Evolutionary conservation across 2,113 vertebrate genomes (phyloP), one percentile per base, ranked within the genome.

Genomic region (Oreochromis tanganicae): DNA sequence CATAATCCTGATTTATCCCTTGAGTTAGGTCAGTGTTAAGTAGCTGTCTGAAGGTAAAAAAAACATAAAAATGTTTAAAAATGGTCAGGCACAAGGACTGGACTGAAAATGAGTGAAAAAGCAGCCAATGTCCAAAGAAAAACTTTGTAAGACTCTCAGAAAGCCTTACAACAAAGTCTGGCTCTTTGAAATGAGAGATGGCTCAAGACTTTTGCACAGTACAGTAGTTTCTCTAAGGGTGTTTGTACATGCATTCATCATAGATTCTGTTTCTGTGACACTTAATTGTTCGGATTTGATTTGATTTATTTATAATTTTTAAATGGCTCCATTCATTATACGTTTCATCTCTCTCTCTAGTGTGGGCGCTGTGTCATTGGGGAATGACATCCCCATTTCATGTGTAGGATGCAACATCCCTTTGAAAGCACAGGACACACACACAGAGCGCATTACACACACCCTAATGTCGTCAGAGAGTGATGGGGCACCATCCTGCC

Each of bases 381-480:
- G 19, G 17, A 91, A 88, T 91, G 83, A 87, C 85, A 89, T 88
- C 82, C 82, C 46, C 13, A 55, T 85, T 82, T 88, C 83, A 91
- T 81, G n/a, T 91, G 86, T 86, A 34, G 83, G 71, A 88, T 59
- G 81, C 32, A 85, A 84, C 75, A 80, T 90, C 88, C 66, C 85
- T 93, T 94, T 93, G 83, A 94, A 91, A 88, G 52, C 38, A 27
- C 87, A 32, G 16, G 5, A 21, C 71, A 50, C 38, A 84, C 63
- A 68, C 66, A 82, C 54, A 84, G 66, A 68, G 61, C 38, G 16
- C 27, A 52, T 34, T 90, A 87, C 73, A 83, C 89, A 81, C 87
- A 81, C 90, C 56, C 82, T 85, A 92, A 93, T 95, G 94, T 96
- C 89, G 91, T 95, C 95, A 95, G 88, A 94, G 94, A 94, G 89